Evolutionary conservation across 2,797 vertebrate genomes (phyloP).

Genomic region (Erpetoichthys calabaricus): DNA sequence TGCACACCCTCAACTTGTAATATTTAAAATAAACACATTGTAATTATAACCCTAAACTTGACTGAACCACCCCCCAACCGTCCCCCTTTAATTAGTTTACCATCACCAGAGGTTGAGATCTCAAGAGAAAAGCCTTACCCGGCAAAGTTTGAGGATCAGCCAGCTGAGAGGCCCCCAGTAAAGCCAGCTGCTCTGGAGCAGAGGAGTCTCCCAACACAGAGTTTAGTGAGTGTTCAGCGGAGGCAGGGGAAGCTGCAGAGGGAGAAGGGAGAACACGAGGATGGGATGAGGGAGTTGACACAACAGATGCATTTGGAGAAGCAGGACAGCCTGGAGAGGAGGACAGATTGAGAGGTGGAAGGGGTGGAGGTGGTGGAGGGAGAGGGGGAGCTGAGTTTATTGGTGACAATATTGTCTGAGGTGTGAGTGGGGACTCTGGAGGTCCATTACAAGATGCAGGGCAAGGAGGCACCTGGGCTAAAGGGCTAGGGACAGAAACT

Average conservation of each 20-base stretch:
- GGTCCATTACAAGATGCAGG: slow-evolving; percentile 62
- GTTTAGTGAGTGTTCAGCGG: slow-evolving; percentile 74
- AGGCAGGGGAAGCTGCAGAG: slow-evolving; percentile 86
- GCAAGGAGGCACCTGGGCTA: slow-evolving; percentile 65
- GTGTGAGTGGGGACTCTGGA: slow-evolving; percentile 49
- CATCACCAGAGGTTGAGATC: slow-evolving; percentile 32
- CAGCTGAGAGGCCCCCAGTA: slow-evolving; percentile 64
- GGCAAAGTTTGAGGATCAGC: slow-evolving; percentile 63
- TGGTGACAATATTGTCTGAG: slow-evolving; percentile 44
- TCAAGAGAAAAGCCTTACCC: slow-evolving; percentile 72
- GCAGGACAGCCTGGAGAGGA: slow-evolving; percentile 42
- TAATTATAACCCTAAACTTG: too few species aligned
- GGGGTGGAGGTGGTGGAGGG: slow-evolving; percentile 46
- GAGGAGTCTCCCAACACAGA: slow-evolving; percentile 69
- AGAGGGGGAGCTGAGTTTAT: slow-evolving; percentile 55
- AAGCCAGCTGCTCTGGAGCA: slow-evolving; percentile 56
- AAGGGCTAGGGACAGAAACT: slow-evolving; percentile 60
- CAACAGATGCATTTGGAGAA: slow-evolving; percentile 56
- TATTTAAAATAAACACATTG: too few species aligned
- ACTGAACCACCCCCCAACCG: too few species aligned
- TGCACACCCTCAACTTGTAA: too few species aligned
- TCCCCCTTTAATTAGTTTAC: slow-evolving; percentile 38
- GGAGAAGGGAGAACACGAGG: slow-evolving; percentile 94
- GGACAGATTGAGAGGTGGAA: slow-evolving; percentile 43
- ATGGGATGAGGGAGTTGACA: slow-evolving; percentile 83